phyloP scores from a whole-genome alignment of 2,888 invertebrate genomes.

The Nemotelus pantherinus region DNA sequence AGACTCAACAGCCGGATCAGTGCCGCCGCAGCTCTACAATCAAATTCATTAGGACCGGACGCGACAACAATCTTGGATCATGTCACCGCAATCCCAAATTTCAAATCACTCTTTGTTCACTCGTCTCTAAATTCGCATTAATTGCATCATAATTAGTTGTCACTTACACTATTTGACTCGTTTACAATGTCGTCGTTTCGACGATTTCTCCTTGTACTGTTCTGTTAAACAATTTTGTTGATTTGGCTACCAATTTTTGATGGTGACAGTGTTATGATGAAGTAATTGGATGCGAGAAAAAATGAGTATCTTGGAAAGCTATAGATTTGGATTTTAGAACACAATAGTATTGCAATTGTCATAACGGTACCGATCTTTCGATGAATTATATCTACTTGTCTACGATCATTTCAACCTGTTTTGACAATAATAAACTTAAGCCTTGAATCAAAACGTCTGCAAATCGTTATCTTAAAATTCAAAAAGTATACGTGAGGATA shows the following conservation, averaged over 20 bases:
- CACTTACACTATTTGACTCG: constrained; percentile 40
- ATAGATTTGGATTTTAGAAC: too few relatives aligned
- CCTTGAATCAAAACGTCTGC: too few relatives aligned
- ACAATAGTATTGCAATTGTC: too few relatives aligned
- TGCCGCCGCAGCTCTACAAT: constrained; percentile 21
- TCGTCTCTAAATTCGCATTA: constrained; percentile 35
- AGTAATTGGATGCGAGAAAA: too few relatives aligned
- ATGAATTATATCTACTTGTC: too few relatives aligned
- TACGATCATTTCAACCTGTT: too few relatives aligned
- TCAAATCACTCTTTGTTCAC: constrained; percentile 32
- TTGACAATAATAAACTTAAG: too few relatives aligned
- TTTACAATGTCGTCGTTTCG: constrained; percentile 25
- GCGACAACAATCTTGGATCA: constrained; percentile 29
- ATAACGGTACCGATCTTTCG: too few relatives aligned
- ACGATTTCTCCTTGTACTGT: constrained; percentile 28
- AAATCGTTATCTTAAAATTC: background rate
- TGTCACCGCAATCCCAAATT: constrained; percentile 18
- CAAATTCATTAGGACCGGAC: constrained; percentile 43
- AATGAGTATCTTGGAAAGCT: too few relatives aligned
- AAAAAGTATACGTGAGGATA: background rate
- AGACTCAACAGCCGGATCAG: background rate
- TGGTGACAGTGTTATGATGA: too few relatives aligned
- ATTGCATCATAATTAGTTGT: constrained; percentile 44
- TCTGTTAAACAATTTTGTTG: background rate
- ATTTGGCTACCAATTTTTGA: too few relatives aligned